A percentile compares a stretch with the other conserved stretches of the same genome.
phyloP scores from a whole-genome alignment of 1,140 invertebrate genomes.

The Odontomachus brunneus region DNA sequence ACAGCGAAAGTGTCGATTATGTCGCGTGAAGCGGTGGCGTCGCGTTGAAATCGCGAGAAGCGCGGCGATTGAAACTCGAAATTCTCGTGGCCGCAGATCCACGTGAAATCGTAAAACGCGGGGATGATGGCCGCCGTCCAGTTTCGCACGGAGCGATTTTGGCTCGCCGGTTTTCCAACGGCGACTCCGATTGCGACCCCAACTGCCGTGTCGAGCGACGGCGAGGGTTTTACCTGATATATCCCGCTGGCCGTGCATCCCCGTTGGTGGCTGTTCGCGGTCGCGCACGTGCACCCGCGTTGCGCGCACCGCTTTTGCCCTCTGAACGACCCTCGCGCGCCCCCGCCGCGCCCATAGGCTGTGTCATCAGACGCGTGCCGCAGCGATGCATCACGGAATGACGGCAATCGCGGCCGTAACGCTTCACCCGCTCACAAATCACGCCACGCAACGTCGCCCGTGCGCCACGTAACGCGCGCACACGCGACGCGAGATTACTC shows the following conservation, averaged over 20 bases:
- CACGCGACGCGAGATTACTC: constrained; percentile 47
- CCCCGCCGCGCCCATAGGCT: constrained; percentile 55
- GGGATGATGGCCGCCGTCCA: not conserved
- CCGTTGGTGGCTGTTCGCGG: not conserved
- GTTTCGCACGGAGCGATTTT: not conserved
- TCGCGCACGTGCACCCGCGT: constrained; percentile 18
- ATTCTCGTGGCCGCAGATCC: not conserved
- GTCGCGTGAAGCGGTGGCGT: too few species aligned
- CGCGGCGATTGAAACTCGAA: constrained; percentile 19
- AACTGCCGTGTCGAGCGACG: not conserved
- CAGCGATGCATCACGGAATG: constrained; percentile 81
- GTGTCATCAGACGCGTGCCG: constrained; percentile 80
- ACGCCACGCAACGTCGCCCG: constrained; percentile 65
- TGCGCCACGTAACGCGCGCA: constrained; percentile 57
- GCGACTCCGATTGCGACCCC: not conserved
- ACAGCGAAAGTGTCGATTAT: not conserved
- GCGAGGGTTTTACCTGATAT: constrained; percentile 32
- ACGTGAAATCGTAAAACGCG: not conserved
- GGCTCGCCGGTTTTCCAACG: not conserved
- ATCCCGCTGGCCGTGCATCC: too few species aligned
- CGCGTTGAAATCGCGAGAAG: constrained; percentile 11
- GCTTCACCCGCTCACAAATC: constrained; percentile 78
- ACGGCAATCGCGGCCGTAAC: constrained; percentile 75
- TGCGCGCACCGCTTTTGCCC: constrained; percentile 16
- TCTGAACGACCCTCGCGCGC: not conserved